Evolutionary conservation across 2,888 invertebrate species (phyloP).

Genomic region (Elegia similella): DNA sequence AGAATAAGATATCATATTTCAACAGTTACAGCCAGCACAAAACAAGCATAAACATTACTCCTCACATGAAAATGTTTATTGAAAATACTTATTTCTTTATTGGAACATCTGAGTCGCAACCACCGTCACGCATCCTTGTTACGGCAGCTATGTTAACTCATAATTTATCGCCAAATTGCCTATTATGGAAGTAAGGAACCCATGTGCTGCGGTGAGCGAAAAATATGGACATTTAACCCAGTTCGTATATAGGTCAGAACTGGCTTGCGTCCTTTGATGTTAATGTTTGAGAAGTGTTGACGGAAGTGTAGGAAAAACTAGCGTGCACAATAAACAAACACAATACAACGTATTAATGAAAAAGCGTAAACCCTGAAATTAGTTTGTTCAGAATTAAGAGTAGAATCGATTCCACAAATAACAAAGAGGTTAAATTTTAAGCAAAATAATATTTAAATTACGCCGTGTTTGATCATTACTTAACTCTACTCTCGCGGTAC

Average conservation of each 20-base stretch:
- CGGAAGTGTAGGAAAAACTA: neutral
- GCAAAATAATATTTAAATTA: no score
- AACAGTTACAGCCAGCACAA: neutral
- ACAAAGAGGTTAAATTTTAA: no score
- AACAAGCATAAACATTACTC: neutral
- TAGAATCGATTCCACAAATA: no score
- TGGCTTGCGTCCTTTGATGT: neutral
- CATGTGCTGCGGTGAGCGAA: constrained; percentile 34
- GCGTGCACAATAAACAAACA: neutral
- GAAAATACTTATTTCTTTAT: neutral
- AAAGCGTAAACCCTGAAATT: no score
- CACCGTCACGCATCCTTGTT: constrained; percentile 34
- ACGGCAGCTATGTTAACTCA: constrained; percentile 33
- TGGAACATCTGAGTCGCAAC: constrained; percentile 19
- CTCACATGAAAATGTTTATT: neutral
- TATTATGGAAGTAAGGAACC: constrained; percentile 37
- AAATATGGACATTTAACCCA: constrained; percentile 61
- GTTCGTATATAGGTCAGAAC: constrained; percentile 28
- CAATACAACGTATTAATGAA: no score
- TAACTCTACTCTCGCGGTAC: no score
- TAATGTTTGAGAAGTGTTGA: constrained; percentile 3
- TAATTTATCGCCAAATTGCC: constrained; percentile 54
- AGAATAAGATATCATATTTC: neutral
- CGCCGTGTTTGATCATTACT: no score
- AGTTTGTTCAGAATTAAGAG: no score